Evolutionary conservation across 1,140 invertebrate species (phyloP).

Genomic region (Arion vulgaris): DNA sequence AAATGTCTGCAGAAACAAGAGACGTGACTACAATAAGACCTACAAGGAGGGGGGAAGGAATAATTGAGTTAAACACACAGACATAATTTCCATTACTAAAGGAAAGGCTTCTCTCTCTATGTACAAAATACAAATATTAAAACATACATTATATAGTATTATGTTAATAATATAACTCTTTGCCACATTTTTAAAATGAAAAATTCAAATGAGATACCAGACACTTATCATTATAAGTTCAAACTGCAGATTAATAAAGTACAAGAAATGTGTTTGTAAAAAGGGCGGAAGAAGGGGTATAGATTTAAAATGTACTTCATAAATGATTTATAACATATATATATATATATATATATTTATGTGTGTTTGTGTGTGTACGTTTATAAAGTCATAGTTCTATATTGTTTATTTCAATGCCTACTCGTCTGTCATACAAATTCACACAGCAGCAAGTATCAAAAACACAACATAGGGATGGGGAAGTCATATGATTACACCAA

Average conservation of each 20-base stretch:
- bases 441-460: neutral
- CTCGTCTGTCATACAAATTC: neutral
- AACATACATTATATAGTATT: neutral
- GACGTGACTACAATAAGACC: neutral
- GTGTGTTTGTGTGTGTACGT: too few relatives aligned
- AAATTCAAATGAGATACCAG: neutral
- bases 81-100: neutral
- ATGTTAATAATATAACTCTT: neutral
- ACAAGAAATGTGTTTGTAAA: too few relatives aligned
- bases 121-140: neutral
- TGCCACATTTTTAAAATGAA: neutral
- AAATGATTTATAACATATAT: neutral
- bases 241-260: neutral
- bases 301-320: neutral
- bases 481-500: neutral
- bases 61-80: neutral
- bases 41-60: neutral
- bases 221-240: neutral
- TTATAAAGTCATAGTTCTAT: too few relatives aligned
- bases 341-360: neutral
- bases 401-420: neutral
- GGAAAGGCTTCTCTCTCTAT: conserved; percentile 2
- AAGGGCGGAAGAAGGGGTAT: neutral
- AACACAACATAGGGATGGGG: neutral
- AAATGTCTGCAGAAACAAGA: neutral